Evolutionary conservation across 2,888 invertebrate genomes (phyloP), one percentile per base, ranked within the genome.

Genomic region (Artemia sinica): DNA sequence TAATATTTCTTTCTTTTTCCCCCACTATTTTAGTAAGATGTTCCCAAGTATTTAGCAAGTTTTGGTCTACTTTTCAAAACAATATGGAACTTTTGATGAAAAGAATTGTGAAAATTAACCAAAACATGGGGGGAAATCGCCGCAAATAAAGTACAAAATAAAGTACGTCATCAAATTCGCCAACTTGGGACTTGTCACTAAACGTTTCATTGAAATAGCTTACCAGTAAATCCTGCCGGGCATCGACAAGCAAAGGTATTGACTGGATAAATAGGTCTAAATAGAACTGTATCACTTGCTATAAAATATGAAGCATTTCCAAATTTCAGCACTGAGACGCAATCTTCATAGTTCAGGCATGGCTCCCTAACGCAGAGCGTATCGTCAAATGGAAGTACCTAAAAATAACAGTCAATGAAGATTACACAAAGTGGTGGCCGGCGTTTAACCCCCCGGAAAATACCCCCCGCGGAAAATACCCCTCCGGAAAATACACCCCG

Each of bases 301-400:
- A 94, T 86, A 76, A 96, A 95, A 4, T 87, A 89, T 0, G 91
- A 88, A 0, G 94, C 94, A 76, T 92, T 91, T 1, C 91, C 92
- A 75, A 95, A 95, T 77, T 90, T 91, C 48, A 95, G 81, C 4
- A 92, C 89, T 0, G 93, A 91, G 28, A 90, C 80, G 74, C 96
- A 97, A 75, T 90, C 87, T 76, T 96, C 94, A 76, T 86, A 95
- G 79, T 95, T 94, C 2, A 92, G 81, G 75, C 96, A 97, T 0
- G 95, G 95, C 76, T 97, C 96, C 68, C 89, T 84, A 0, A 95
- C 89, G 78, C 96, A 97, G 0, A 96, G 82, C 79, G 95, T 94
- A 77, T 97, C 96, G 76, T 94, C 94, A 77, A 96, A 96, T 0
- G 96, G 94, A 10, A 95, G 79, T 0, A 96, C 90, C 83, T 89